A percentile compares a stretch with the other conserved stretches of the same genome.
These are phyloP conservation scores for Nasua narica DNA, from an alignment of 2,797 vertebrate genomes.

Conservation along the genomic window DNA sequence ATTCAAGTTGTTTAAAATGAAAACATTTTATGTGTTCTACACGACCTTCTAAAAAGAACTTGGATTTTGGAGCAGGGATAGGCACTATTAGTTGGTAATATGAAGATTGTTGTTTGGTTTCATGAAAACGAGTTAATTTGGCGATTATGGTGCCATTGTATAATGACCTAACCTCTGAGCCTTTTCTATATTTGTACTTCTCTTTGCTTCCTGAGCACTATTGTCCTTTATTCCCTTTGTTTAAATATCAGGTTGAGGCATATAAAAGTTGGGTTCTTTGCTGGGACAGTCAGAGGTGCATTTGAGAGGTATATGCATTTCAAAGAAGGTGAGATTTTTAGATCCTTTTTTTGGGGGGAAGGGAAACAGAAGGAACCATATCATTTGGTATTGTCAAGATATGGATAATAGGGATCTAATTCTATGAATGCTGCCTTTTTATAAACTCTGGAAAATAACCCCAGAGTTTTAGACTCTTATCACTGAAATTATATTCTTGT, in stretches of 20 bases:
- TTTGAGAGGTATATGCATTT: neutral
- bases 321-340: constrained; percentile 23
- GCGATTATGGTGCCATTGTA: neutral
- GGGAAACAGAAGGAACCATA: neutral
- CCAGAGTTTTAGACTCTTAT: neutral
- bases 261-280: neutral
- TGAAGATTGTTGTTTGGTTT: neutral
- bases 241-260: neutral
- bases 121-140: neutral
- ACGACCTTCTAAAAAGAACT: neutral
- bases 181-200: neutral
- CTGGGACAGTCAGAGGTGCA: neutral
- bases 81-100: neutral
- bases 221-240: neutral
- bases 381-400: neutral
- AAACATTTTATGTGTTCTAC: neutral
- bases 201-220: neutral
- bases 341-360: neutral
- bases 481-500: neutral
- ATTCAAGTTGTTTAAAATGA: neutral
- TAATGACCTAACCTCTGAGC: neutral
- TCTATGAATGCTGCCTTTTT: neutral
- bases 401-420: neutral
- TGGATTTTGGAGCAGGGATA: neutral
- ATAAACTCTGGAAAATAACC: neutral